phyloP scores from a whole-genome alignment of 2,888 invertebrate genomes.

The Cephalotes varians region DNA sequence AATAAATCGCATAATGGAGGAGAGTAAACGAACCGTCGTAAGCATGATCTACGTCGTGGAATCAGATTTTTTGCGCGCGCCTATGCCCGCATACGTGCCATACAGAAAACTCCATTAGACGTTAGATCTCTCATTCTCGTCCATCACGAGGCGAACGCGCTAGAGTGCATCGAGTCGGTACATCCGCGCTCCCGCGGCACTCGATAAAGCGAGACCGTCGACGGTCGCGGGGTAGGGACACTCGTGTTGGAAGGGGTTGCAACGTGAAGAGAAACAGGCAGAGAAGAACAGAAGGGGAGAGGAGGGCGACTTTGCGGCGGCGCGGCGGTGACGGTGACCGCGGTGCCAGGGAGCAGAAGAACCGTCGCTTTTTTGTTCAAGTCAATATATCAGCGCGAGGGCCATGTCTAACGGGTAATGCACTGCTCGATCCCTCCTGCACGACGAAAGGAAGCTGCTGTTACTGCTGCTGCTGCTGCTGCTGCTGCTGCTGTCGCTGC shows the following conservation, averaged over 20 bases:
- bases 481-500: not conserved
- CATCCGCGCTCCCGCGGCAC: slow-evolving; percentile 49
- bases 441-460: slow-evolving; percentile 71
- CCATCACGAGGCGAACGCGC: slow-evolving; percentile 22
- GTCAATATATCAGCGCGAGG: slow-evolving; percentile 84
- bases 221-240: slow-evolving; percentile 37
- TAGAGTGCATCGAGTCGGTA: slow-evolving; percentile 39
- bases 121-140: slow-evolving; percentile 61
- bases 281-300: slow-evolving; percentile 48
- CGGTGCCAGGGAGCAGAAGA: slow-evolving; percentile 79
- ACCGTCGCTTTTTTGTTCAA: slow-evolving; percentile 82
- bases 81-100: slow-evolving; percentile 16
- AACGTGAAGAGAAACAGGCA: slow-evolving; percentile 45
- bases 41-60: slow-evolving; percentile 48
- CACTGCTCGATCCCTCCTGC: slow-evolving; percentile 79
- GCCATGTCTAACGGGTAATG: slow-evolving; percentile 85
- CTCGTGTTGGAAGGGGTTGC: slow-evolving; percentile 39
- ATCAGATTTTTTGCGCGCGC: slow-evolving; percentile 44
- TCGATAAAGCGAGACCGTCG: slow-evolving; percentile 58
- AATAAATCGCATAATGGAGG: slow-evolving; percentile 65
- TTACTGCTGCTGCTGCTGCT: slow-evolving; percentile 16
- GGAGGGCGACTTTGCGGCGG: slow-evolving; percentile 53
- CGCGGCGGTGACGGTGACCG: slow-evolving; percentile 60
- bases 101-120: slow-evolving; percentile 71
- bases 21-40: slow-evolving; percentile 61